Evolutionary conservation across 2,113 vertebrate genomes (phyloP).

Genomic region (Tragelaphus strepsiceros): DNA sequence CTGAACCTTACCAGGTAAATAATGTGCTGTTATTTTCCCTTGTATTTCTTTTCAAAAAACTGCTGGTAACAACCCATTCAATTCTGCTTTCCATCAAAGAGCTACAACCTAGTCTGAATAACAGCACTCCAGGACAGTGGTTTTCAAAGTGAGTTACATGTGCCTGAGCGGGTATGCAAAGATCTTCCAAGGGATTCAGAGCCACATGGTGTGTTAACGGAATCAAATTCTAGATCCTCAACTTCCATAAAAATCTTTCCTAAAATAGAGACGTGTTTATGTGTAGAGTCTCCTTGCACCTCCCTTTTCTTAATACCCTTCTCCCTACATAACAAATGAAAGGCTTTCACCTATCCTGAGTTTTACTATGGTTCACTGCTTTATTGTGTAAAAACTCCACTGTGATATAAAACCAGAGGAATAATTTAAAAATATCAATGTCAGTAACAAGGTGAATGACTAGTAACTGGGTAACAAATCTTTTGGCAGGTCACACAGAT

Average conservation of each 20-base stretch:
- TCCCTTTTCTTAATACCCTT: background rate
- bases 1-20: background rate
- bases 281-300: background rate
- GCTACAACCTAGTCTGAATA: background rate
- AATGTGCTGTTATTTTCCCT: background rate
- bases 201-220: background rate
- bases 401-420: background rate
- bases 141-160: background rate
- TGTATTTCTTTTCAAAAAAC: background rate
- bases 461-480: background rate
- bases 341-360: background rate
- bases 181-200: background rate
- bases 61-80: background rate
- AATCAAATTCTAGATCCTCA: background rate
- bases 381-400: background rate
- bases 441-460: background rate
- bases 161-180: background rate
- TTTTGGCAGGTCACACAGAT: background rate
- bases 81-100: background rate
- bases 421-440: background rate
- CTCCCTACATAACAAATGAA: background rate
- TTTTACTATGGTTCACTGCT: background rate
- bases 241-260: background rate
- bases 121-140: background rate
- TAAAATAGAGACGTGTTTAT: background rate